Evolutionary conservation across 2,797 vertebrate species (phyloP), one percentile per base, ranked within the genome.

Genomic region (Pipistrellus kuhlii): DNA sequence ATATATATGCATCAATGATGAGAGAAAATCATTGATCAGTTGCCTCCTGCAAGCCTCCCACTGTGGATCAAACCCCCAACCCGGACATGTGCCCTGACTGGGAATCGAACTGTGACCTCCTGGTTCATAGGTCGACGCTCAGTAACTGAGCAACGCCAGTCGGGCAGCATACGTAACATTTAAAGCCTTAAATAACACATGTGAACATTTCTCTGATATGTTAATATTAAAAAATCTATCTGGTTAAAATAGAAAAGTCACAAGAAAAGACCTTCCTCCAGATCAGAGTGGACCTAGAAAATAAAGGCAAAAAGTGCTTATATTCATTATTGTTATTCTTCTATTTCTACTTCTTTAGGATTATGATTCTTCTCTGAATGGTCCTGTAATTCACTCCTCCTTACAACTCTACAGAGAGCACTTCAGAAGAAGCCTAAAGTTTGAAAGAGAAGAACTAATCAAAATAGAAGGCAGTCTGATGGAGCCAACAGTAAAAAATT

Each of bases 141-240:
- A 62, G 27, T 6, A 12, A 62, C 59, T 62, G 12, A 62, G 59
- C 27, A 62, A 62, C 12, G 2, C 5, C 59, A 62, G 27, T 14
- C 13, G 4, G 27, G 27, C 59, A 41, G 32, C 17, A 68, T 35
- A 25, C 10, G 92, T 2, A 82, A 46, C 41, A 85, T 38, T 71
- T 83, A 91, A 91, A 95, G 35, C 25, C 41, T 94, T 94, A 93
- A 92, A 25, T 35, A 94, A 55, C 5, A 57, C 10, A 90, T 12
- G 44, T 73, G 72, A 89, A 77, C 18, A 95, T 46, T 93, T 51
- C 76, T 90, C 48, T 82, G 23, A 41, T 82, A 93, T 51, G 51
- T 86, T 64, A 66, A 10, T 66, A 85, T n/a, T n/a, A 76, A 85
- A 84, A 94, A 87, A 38, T 62, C 6, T 59, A 94, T 46, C 30